phyloP scores from a whole-genome alignment of 1,140 invertebrate genomes.

The Lepidurus arcticus region DNA sequence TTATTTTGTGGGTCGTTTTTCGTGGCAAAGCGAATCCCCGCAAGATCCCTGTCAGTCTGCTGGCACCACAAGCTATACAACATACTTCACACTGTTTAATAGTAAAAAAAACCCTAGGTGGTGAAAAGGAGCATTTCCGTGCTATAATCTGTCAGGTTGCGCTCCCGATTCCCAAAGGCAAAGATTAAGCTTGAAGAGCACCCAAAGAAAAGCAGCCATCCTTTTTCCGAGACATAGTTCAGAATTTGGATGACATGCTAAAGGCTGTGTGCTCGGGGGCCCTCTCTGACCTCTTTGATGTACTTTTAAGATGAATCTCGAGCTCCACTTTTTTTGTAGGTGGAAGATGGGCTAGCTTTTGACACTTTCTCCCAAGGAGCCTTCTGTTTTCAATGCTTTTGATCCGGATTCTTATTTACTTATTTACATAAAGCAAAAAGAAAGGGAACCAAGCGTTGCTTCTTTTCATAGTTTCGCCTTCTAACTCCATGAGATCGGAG shows the following conservation, averaged over 20 bases:
- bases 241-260: not conserved
- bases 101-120: not conserved
- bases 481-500: no score
- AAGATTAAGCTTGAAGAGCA: not conserved
- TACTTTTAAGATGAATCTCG: not conserved
- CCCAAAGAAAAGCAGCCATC: not conserved
- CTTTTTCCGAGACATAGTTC: not conserved
- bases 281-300: not conserved
- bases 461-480: no score
- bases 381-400: no score
- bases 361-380: no score
- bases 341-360: no score
- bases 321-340: no score
- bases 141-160: not conserved
- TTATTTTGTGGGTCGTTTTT: no score
- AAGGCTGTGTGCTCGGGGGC: not conserved
- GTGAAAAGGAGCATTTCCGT: not conserved
- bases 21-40: not conserved
- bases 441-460: no score
- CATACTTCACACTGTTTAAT: not conserved
- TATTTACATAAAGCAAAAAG: no score
- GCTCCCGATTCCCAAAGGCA: not conserved
- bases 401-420: no score
- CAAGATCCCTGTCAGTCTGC: not conserved
- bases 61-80: not conserved